These are phyloP conservation scores for Gymnarchus niloticus DNA, from an alignment of 2,113 vertebrate species.

Conservation along the genomic window DNA sequence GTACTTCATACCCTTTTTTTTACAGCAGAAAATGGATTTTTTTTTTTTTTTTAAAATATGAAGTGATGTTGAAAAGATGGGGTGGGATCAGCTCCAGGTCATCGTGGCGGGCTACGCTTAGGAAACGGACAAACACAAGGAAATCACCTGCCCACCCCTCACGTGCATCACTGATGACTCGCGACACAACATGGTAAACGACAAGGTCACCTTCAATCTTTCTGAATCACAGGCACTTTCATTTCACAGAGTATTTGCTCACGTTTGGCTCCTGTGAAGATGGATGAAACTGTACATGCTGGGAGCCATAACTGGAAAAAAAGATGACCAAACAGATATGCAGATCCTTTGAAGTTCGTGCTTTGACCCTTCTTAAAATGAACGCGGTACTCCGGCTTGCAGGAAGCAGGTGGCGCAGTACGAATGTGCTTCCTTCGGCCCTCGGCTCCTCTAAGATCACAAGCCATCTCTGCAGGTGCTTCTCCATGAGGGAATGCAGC, in stretches of 20 bases:
- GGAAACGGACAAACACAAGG: constrained; percentile 45
- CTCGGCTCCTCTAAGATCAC: not conserved
- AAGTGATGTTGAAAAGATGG: constrained; percentile 29
- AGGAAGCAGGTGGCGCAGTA: not conserved
- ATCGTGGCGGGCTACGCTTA: constrained; percentile 11
- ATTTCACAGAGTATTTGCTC: constrained; percentile 12
- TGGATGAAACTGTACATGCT: constrained; percentile 42
- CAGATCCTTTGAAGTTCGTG: not conserved
- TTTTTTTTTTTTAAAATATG: constrained; percentile 27
- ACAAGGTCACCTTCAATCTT: constrained; percentile 54
- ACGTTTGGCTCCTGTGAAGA: constrained; percentile 24
- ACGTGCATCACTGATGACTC: not conserved
- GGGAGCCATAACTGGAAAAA: constrained; percentile 32
- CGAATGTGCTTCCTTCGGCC: not conserved
- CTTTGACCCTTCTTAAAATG: not conserved
- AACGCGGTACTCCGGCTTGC: not conserved
- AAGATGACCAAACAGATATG: constrained; percentile 28
- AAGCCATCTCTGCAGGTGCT: not conserved
- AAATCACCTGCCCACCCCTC: constrained; percentile 35
- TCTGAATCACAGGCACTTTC: constrained; percentile 48
- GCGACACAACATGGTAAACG: constrained; percentile 39
- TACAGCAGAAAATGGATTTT: constrained; percentile 33
- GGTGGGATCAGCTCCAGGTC: not conserved
- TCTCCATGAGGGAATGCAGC: not conserved
- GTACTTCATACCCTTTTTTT: constrained; percentile 13